These are phyloP conservation scores for Petrosia ficiformis DNA, from an alignment of 37 sponge, comb jelly and placozoan genomes.

Conservation along the genomic window DNA sequence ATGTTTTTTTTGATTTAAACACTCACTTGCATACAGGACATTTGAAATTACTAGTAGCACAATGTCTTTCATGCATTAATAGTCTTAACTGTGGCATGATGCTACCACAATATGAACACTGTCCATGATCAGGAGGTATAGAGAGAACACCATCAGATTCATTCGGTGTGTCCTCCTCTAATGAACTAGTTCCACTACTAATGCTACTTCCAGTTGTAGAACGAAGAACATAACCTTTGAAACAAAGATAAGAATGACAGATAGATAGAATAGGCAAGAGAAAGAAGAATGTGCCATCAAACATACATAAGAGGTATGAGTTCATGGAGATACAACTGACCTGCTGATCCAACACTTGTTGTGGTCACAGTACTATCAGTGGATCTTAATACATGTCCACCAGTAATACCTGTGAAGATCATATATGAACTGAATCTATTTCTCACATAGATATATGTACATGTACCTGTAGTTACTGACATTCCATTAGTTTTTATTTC, in stretches of 20 bases:
- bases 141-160: neutral
- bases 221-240: too few species aligned
- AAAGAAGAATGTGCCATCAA: too few species aligned
- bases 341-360: too few species aligned
- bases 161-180: neutral
- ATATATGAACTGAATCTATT: too few species aligned
- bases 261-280: too few species aligned
- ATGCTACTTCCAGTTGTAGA: too few species aligned
- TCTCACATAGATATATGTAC: too few species aligned
- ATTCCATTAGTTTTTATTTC: neutral
- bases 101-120: conserved; percentile 56
- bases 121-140: conserved; percentile 42
- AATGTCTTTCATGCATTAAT: conserved; percentile 74
- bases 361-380: neutral
- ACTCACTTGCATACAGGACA: conserved; percentile 63
- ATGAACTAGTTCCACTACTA: neutral
- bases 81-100: conserved; percentile 61
- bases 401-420: neutral
- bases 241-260: too few species aligned
- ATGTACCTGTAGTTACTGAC: too few species aligned
- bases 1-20: too few species aligned
- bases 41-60: conserved; percentile 58
- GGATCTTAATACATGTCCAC: conserved; percentile 8
- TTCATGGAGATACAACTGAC: too few species aligned
- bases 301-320: too few species aligned